A percentile compares a stretch with the other conserved stretches of the same genome.
Evolutionary conservation across 2,888 invertebrate genomes (phyloP).

Genomic region (Criorhina ranunculi): DNA sequence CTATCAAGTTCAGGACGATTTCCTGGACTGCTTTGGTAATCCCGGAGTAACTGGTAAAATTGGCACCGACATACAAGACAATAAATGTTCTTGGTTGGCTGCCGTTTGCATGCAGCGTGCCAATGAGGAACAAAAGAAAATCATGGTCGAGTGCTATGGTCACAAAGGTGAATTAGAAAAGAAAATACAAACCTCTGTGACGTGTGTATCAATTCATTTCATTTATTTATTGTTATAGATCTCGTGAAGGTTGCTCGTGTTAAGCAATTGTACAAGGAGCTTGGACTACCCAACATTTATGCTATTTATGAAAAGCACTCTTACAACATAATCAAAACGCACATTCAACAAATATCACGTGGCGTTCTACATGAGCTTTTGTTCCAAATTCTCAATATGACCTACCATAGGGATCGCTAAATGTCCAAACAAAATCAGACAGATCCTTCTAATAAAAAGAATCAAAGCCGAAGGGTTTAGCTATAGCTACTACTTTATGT

Average conservation of each 20-base stretch:
- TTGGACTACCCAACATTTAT: slow-evolving; percentile 91
- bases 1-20: slow-evolving; percentile 94
- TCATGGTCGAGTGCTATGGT: slow-evolving; percentile 92
- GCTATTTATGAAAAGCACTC: slow-evolving; percentile 93
- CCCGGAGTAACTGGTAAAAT: slow-evolving; percentile 93
- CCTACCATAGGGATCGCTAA: slow-evolving; percentile 90
- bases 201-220: slow-evolving; percentile 2
- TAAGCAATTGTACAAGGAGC: slow-evolving; percentile 91
- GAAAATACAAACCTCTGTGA: neutral
- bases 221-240: slow-evolving; percentile 83
- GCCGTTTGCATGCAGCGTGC: slow-evolving; percentile 94
- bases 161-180: slow-evolving; percentile 82
- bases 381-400: slow-evolving; percentile 92
- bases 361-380: slow-evolving; percentile 93
- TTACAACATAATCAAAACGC: slow-evolving; percentile 91
- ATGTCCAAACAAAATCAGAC: slow-evolving; percentile 21
- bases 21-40: slow-evolving; percentile 94
- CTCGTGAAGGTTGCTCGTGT: slow-evolving; percentile 88
- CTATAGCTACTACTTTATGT: slow-evolving; percentile 35
- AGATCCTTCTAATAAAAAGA: slow-evolving; percentile 27
- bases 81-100: slow-evolving; percentile 98
- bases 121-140: slow-evolving; percentile 88
- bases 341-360: slow-evolving; percentile 93
- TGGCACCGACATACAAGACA: slow-evolving; percentile 96
- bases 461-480: slow-evolving; percentile 33